phyloP scores from a whole-genome alignment of 2,113 vertebrate genomes.

The Brachionichthys hirsutus region DNA sequence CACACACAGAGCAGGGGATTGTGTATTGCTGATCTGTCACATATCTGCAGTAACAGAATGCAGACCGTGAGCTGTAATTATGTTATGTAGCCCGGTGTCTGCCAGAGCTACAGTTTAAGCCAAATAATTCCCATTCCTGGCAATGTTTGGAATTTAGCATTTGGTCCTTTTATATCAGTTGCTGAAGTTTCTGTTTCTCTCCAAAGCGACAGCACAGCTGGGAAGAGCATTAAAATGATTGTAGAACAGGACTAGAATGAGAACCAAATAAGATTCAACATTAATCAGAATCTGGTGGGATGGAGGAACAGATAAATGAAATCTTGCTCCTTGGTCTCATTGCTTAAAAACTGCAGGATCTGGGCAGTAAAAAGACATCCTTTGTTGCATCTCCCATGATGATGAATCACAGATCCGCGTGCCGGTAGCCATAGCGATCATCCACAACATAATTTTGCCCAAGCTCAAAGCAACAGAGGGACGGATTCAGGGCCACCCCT shows the following conservation, averaged over 20 bases:
- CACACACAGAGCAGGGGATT: constrained; percentile 69
- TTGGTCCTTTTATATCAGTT: constrained; percentile 31
- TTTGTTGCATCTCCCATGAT: constrained; percentile 70
- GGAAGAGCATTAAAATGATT: constrained; percentile 25
- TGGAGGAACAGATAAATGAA: constrained; percentile 27
- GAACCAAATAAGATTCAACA: constrained; percentile 34
- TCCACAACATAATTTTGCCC: constrained; percentile 32
- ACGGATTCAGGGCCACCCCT: constrained; percentile 2
- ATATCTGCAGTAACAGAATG: constrained; percentile 63
- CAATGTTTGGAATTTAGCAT: constrained; percentile 47
- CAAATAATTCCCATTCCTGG: constrained; percentile 60
- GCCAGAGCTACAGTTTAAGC: constrained; percentile 44
- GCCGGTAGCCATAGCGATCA: constrained; percentile 57
- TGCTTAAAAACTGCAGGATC: constrained; percentile 40
- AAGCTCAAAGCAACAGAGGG: constrained; percentile 15
- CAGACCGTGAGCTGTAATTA: constrained; percentile 61
- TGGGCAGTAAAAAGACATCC: constrained; percentile 39
- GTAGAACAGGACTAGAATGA: constrained; percentile 1
- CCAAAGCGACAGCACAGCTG: constrained; percentile 20
- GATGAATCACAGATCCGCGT: constrained; percentile 51
- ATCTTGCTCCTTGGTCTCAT: constrained; percentile 42
- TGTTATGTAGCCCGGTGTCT: constrained; percentile 51
- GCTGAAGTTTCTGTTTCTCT: constrained; percentile 29
- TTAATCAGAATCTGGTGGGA: constrained; percentile 33
- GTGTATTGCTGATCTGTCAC: constrained; percentile 73